A percentile compares a stretch with the other conserved stretches of the same genome.
These are phyloP conservation scores for Champsocephalus esox DNA, from an alignment of 2,797 vertebrate genomes.

Conservation along the genomic window DNA sequence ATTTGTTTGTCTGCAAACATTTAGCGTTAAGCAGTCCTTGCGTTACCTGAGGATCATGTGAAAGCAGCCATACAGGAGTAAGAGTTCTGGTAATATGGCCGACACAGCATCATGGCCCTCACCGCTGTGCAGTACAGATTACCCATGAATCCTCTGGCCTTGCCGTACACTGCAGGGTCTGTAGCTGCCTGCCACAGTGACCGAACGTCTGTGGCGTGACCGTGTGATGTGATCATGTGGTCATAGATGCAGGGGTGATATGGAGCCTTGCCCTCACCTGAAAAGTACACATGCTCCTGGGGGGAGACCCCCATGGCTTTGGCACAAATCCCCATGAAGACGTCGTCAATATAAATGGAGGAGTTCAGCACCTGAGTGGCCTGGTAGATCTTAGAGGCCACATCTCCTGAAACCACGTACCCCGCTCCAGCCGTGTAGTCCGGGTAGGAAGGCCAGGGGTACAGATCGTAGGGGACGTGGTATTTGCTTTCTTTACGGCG, in stretches of 20 bases:
- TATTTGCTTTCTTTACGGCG: constrained; percentile 92
- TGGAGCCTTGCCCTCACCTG: constrained; percentile 91
- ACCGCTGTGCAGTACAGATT: constrained; percentile 89
- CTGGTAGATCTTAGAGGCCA: constrained; percentile 90
- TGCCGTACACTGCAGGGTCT: constrained; percentile 76
- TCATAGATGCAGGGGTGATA: constrained; percentile 94
- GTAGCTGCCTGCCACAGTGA: constrained; percentile 89
- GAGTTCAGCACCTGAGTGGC: constrained; percentile 89
- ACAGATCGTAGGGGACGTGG: constrained; percentile 90
- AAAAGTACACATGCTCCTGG: constrained; percentile 90
- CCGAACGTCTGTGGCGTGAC: constrained; percentile 87
- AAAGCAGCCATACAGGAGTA: constrained; percentile 92
- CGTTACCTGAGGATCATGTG: constrained; percentile 29
- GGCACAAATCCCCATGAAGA: constrained; percentile 98
- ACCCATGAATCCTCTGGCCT: constrained; percentile 84
- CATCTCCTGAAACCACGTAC: constrained; percentile 91
- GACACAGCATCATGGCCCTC: constrained; percentile 90
- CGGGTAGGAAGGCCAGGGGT: constrained; percentile 93
- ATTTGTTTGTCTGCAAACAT: neutral
- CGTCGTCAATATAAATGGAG: constrained; percentile 95
- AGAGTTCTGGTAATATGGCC: constrained; percentile 80
- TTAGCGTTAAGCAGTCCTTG: neutral
- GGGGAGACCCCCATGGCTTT: constrained; percentile 89
- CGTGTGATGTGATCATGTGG: constrained; percentile 96
- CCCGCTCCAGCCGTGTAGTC: constrained; percentile 95